These are phyloP conservation scores for Formica exsecta DNA, from an alignment of 1,140 invertebrate genomes.

Conservation along the genomic window DNA sequence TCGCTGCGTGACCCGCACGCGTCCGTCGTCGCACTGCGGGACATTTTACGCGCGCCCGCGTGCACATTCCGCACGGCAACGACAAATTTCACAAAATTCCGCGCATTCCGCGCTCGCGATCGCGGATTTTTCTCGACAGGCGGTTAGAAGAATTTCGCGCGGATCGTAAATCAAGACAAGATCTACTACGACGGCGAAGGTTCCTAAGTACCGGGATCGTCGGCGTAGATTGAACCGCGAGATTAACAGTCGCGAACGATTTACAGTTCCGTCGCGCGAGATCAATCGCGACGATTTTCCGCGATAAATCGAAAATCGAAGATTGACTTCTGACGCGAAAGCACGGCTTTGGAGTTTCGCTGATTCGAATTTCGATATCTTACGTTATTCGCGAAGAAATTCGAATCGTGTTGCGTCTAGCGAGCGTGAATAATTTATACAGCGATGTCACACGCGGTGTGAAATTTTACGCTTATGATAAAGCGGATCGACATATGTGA, in stretches of 20 bases:
- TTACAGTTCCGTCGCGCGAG: constrained; percentile 17
- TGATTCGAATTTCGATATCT: background rate
- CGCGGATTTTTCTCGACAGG: background rate
- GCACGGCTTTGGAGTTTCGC: background rate
- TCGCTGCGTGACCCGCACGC: constrained; percentile 9
- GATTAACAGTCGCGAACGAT: constrained; percentile 49
- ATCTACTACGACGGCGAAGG: constrained; percentile 14
- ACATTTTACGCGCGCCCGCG: background rate
- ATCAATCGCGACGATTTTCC: constrained; percentile 12
- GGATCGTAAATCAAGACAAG: constrained; percentile 48
- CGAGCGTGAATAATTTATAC: background rate
- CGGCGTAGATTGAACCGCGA: constrained; percentile 30
- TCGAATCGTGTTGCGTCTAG: background rate
- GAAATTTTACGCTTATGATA: background rate
- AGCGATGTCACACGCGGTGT: background rate
- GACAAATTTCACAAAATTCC: constrained; percentile 54
- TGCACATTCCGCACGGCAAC: background rate
- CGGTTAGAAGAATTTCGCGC: background rate
- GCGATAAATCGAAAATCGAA: constrained; percentile 36
- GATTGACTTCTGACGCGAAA: constrained; percentile 8
- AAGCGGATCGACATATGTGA: background rate
- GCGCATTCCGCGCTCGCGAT: constrained; percentile 22
- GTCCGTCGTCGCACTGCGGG: background rate
- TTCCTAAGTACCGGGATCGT: constrained; percentile 19
- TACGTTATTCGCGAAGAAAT: constrained; percentile 3